phyloP scores from a whole-genome alignment of 2,113 vertebrate genomes.

The Neodon shergylaensis region DNA sequence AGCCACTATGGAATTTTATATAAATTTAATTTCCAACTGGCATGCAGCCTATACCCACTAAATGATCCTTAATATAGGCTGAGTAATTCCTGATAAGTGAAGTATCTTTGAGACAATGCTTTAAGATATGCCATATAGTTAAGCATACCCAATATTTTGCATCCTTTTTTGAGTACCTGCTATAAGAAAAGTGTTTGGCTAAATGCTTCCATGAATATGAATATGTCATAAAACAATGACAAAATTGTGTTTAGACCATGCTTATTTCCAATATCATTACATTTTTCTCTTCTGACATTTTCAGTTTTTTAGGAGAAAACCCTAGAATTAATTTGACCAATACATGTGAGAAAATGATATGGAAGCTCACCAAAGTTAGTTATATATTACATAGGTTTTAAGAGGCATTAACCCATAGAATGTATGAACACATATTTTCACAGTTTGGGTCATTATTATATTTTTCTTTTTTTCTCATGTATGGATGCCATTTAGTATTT shows the following conservation, averaged over 20 bases:
- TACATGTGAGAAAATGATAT: background rate
- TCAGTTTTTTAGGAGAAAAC: constrained; percentile 34
- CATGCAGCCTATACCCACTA: background rate
- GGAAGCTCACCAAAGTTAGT: background rate
- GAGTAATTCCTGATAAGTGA: background rate
- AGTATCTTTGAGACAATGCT: constrained; percentile 24
- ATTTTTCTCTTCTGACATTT: constrained; percentile 64
- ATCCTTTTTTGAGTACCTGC: constrained; percentile 11
- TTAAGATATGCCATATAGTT: background rate
- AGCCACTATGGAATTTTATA: background rate
- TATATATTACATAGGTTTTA: background rate
- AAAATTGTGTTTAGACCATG: constrained; percentile 31
- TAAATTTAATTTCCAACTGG: background rate
- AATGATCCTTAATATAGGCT: background rate
- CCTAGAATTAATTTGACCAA: background rate
- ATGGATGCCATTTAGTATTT: background rate
- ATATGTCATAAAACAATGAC: constrained; percentile 55
- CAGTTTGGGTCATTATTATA: constrained; percentile 24
- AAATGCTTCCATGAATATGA: constrained; percentile 39
- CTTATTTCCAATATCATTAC: constrained; percentile 42
- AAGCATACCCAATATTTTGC: constrained; percentile 46
- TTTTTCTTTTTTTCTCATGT: constrained; percentile 22
- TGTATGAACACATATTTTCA: constrained; percentile 20
- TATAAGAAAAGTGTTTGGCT: constrained; percentile 21
- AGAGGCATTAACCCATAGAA: background rate